phyloP scores from a whole-genome alignment of 1,140 invertebrate species.

The Pseudobourletiella spinata region DNA sequence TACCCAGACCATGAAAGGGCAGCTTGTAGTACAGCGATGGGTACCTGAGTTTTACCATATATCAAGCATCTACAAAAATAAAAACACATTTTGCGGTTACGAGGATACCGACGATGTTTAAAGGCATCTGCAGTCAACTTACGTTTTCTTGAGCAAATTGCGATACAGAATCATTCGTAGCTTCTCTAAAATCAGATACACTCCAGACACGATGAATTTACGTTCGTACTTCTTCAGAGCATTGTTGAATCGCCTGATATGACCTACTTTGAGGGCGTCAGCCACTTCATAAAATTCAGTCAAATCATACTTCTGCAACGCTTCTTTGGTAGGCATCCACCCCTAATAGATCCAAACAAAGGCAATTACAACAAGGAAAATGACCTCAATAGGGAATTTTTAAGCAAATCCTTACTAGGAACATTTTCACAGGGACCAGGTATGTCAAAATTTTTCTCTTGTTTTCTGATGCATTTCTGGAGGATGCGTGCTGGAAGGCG shows the following conservation, averaged over 20 bases:
- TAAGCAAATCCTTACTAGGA: constrained; percentile 64
- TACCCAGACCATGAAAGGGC: constrained; percentile 72
- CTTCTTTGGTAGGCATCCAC: constrained; percentile 67
- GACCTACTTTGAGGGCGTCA: constrained; percentile 77
- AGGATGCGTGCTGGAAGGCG: constrained; percentile 84
- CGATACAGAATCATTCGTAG: constrained; percentile 89
- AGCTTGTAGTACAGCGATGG: constrained; percentile 68
- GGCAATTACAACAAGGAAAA: too few relatives aligned
- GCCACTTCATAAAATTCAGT: constrained; percentile 82
- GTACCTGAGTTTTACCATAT: constrained; percentile 80
- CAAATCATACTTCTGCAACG: constrained; percentile 83
- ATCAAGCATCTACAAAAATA: constrained; percentile 56
- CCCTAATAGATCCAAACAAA: too few relatives aligned
- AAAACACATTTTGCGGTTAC: too few relatives aligned
- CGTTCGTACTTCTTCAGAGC: constrained; percentile 76
- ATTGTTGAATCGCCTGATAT: constrained; percentile 71
- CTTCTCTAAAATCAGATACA: constrained; percentile 95
- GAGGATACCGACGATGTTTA: too few relatives aligned
- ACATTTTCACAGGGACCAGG: constrained; percentile 93
- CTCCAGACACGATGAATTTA: constrained; percentile 90
- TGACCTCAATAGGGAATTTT: too few relatives aligned
- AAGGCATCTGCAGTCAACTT: too few relatives aligned
- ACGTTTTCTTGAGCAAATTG: constrained; percentile 94
- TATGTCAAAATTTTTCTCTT: constrained; percentile 92
- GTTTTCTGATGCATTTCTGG: constrained; percentile 65